Evolutionary conservation across 2,888 invertebrate species (phyloP).

Genomic region (Erynnis tages): DNA sequence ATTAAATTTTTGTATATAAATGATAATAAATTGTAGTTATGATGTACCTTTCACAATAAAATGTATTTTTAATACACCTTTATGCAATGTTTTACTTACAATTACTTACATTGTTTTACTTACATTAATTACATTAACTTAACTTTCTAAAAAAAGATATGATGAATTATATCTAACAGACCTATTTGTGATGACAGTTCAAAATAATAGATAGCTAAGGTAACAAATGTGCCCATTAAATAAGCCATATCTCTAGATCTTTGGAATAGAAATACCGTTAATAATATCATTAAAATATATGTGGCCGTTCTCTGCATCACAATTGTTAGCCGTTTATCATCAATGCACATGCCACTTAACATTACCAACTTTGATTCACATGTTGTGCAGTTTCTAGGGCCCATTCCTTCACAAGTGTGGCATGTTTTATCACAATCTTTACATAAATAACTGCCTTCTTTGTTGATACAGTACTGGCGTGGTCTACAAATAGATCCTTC

Average conservation of each 20-base stretch:
- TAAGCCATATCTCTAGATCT: constrained; percentile 48
- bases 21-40: constrained; percentile 75
- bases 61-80: constrained; percentile 81
- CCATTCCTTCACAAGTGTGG: constrained; percentile 90
- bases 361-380: constrained; percentile 80
- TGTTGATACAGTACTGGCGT: constrained; percentile 93
- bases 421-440: constrained; percentile 91
- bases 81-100: constrained; percentile 43
- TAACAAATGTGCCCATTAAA: constrained; percentile 45
- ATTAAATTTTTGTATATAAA: constrained; percentile 79
- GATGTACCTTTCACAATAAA: constrained; percentile 76
- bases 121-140: constrained; percentile 1
- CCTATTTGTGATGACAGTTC: constrained; percentile 42
- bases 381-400: constrained; percentile 90
- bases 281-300: constrained; percentile 52
- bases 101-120: constrained; percentile 38
- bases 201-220: constrained; percentile 52
- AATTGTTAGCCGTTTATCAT: constrained; percentile 47
- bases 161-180: constrained; percentile 25
- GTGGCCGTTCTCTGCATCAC: constrained; percentile 46
- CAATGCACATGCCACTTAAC: constrained; percentile 60
- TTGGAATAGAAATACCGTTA: constrained; percentile 47
- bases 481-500: constrained; percentile 72
- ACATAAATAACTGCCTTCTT: constrained; percentile 90
- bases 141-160: constrained; percentile 26